These are phyloP conservation scores for Laterallus jamaicensis DNA, from an alignment of 2,113 vertebrate genomes.

Conservation along the genomic window DNA sequence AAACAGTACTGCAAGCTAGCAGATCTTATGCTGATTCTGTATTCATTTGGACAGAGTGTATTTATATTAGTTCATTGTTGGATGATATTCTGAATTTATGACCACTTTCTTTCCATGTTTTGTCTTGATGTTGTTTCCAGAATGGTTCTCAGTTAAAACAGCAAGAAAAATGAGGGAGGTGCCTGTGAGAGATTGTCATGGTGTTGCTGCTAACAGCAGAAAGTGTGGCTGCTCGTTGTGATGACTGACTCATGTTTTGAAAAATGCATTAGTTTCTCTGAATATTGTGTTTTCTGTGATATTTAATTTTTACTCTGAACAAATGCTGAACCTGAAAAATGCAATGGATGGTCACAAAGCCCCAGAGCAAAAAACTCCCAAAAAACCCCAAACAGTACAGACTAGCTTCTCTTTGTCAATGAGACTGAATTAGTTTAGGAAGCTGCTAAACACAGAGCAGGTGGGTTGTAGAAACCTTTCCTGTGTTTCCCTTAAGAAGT, in stretches of 20 bases:
- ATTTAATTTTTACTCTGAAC: background rate
- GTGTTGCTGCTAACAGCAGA: background rate
- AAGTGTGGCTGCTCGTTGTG: background rate
- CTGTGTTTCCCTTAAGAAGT: background rate
- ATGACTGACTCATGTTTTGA: background rate
- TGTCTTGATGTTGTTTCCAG: background rate
- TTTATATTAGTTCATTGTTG: background rate
- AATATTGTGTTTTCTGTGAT: background rate
- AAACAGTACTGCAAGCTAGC: background rate
- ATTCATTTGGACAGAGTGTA: background rate
- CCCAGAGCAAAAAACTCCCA: background rate
- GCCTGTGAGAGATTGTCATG: background rate
- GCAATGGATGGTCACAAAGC: background rate
- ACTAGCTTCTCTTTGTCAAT: background rate
- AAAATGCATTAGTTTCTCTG: background rate
- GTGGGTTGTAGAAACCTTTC: background rate
- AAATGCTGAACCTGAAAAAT: background rate
- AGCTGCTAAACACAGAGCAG: background rate
- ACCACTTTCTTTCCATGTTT: background rate
- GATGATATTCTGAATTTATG: background rate
- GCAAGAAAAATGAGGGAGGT: background rate
- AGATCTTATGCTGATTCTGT: background rate
- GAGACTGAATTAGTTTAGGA: background rate
- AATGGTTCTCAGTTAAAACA: background rate
- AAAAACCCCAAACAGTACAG: background rate